Conservation (phyloP, 1,140 invertebrate genomes). For the Bombus terrestris region DNA sequence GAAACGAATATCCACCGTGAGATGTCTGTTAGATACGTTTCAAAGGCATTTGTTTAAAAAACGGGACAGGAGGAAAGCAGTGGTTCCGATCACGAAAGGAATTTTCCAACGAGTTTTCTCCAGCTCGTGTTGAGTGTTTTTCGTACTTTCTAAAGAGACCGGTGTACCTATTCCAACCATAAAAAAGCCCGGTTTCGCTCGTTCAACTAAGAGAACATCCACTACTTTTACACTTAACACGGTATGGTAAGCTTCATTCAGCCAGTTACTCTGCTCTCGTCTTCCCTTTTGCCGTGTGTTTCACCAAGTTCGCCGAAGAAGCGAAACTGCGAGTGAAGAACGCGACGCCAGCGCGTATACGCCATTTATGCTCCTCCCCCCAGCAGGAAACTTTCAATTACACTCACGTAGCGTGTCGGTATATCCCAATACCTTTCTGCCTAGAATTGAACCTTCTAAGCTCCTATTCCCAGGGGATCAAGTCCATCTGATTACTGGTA, state of each 20-base stretch:
- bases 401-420: conserved; percentile 63
- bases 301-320: conserved; percentile 59
- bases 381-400: conserved; percentile 65
- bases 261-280: conserved; percentile 18
- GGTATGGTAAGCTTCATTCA: conserved; percentile 48
- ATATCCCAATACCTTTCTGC: conserved; percentile 61
- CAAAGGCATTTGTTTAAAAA: neutral
- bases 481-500: conserved; percentile 71
- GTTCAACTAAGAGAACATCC: conserved; percentile 21
- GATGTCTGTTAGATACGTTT: neutral
- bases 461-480: conserved; percentile 65
- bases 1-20: neutral
- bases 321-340: conserved; percentile 33
- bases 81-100: neutral
- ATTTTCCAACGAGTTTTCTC: conserved; percentile 11
- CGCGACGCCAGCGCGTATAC: conserved; percentile 34
- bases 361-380: conserved; percentile 1
- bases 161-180: neutral
- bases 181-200: conserved; percentile 17
- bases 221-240: conserved; percentile 12
- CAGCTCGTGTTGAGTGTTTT: neutral
- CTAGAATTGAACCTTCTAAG: conserved; percentile 54
- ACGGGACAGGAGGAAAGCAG: neutral
- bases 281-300: conserved; percentile 9
- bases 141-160: conserved; percentile 23